Conservation (phyloP, 2,888 invertebrate species). For the Cerastoderma edule region DNA sequence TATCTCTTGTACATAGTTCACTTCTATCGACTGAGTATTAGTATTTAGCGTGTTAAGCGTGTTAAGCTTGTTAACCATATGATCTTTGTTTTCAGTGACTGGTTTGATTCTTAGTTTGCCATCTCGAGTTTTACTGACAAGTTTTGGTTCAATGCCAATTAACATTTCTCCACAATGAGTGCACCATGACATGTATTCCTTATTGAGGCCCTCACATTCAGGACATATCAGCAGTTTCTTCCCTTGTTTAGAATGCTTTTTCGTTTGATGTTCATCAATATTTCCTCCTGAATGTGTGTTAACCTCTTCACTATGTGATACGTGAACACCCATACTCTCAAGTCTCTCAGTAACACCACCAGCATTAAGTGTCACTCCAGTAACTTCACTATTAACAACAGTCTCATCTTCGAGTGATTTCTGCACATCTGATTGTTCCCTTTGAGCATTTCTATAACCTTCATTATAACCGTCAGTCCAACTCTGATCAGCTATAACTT, state of each 20-base stretch:
- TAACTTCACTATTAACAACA: constrained; percentile 60
- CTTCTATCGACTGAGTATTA: constrained; percentile 10
- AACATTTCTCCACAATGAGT: constrained; percentile 77
- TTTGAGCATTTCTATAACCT: not conserved
- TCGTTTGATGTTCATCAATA: not conserved
- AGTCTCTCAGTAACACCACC: constrained; percentile 76
- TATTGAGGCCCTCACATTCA: constrained; percentile 75
- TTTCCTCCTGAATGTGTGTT: not conserved
- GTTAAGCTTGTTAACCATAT: constrained; percentile 1
- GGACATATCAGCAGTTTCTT: constrained; percentile 72
- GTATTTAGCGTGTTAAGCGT: not conserved
- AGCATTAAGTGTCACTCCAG: constrained; percentile 67
- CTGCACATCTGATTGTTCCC: not conserved
- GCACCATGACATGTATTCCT: constrained; percentile 79
- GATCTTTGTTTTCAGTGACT: constrained; percentile 15
- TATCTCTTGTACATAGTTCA: constrained; percentile 42
- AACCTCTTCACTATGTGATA: constrained; percentile 47
- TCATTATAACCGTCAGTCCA: not conserved
- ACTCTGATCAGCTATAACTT: no score
- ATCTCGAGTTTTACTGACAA: constrained; percentile 64
- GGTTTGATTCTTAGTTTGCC: constrained; percentile 53
- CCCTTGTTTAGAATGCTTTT: constrained; percentile 41
- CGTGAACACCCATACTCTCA: constrained; percentile 71
- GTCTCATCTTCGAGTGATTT: constrained; percentile 50
- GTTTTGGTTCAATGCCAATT: constrained; percentile 74